phyloP scores from a whole-genome alignment of 2,113 vertebrate genomes.

The Strix uralensis region DNA sequence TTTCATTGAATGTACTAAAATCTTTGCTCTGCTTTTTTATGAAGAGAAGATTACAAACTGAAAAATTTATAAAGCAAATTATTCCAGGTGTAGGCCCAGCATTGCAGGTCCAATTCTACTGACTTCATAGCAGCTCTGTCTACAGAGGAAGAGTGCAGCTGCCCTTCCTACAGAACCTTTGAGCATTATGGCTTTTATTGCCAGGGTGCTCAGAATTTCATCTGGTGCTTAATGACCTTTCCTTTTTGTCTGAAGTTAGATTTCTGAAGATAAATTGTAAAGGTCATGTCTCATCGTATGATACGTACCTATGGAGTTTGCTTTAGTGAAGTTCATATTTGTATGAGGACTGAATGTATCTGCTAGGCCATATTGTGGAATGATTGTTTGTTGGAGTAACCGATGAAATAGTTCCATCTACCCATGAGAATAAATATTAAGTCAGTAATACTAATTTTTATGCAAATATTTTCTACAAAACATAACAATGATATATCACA shows the following conservation, averaged over 20 bases:
- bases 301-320: not conserved
- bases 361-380: not conserved
- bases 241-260: not conserved
- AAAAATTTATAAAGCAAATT: not conserved
- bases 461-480: not conserved
- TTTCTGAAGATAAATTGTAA: not conserved
- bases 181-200: not conserved
- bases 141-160: too few relatives aligned
- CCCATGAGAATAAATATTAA: not conserved
- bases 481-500: too few relatives aligned
- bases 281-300: not conserved
- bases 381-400: not conserved
- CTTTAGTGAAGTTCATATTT: not conserved
- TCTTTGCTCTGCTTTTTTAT: not conserved
- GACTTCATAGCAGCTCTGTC: not conserved
- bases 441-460: not conserved
- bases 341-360: not conserved
- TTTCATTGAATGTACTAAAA: not conserved
- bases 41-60: not conserved
- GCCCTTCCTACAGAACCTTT: not conserved
- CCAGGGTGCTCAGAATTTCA: not conserved
- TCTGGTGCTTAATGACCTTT: not conserved
- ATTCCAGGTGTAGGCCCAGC: not conserved
- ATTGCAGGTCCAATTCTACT: not conserved
- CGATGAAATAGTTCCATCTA: not conserved